Conservation (phyloP, 2,888 invertebrate genomes). For the Pseudanteris insignis region DNA sequence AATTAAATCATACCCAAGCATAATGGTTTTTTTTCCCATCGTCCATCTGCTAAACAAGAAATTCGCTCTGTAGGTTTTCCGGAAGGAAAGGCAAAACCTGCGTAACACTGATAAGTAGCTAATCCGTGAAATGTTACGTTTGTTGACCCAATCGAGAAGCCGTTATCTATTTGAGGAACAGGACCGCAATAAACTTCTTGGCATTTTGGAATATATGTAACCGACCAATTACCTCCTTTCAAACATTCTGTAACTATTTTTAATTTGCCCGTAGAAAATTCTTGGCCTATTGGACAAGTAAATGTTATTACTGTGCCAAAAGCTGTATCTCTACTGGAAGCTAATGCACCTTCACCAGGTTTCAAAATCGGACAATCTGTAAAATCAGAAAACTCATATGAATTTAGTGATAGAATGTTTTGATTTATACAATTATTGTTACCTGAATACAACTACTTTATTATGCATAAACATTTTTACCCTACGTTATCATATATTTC, state of each 20-base stretch:
- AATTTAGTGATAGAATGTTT: too few relatives aligned
- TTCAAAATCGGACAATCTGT: slow-evolving; percentile 88
- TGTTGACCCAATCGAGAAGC: slow-evolving; percentile 93
- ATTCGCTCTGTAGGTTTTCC: slow-evolving; percentile 88
- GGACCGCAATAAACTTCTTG: slow-evolving; percentile 98
- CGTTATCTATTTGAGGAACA: slow-evolving; percentile 97
- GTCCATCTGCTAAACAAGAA: slow-evolving; percentile 87
- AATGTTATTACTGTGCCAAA: slow-evolving; percentile 90
- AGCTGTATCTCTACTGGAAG: slow-evolving; percentile 90
- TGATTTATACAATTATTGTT: too few relatives aligned
- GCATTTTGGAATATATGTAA: slow-evolving; percentile 90
- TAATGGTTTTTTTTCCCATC: slow-evolving; percentile 91
- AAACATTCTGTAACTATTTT: slow-evolving; percentile 86
- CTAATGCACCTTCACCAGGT: slow-evolving; percentile 87
- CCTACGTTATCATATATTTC: too few relatives aligned
- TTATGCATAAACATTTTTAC: too few relatives aligned
- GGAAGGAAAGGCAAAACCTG: slow-evolving; percentile 92
- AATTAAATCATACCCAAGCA: slow-evolving; percentile 88
- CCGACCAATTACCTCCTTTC: slow-evolving; percentile 92
- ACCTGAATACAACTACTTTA: too few relatives aligned
- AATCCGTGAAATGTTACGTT: slow-evolving; percentile 94
- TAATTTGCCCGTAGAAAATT: slow-evolving; percentile 89
- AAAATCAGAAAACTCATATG: too few relatives aligned
- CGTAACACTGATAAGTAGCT: slow-evolving; percentile 96
- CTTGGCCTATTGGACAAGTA: slow-evolving; percentile 92